Evolutionary conservation across 1,140 invertebrate genomes (phyloP), one percentile per base, ranked within the genome.

Genomic region (Drosophila repletoides): DNA sequence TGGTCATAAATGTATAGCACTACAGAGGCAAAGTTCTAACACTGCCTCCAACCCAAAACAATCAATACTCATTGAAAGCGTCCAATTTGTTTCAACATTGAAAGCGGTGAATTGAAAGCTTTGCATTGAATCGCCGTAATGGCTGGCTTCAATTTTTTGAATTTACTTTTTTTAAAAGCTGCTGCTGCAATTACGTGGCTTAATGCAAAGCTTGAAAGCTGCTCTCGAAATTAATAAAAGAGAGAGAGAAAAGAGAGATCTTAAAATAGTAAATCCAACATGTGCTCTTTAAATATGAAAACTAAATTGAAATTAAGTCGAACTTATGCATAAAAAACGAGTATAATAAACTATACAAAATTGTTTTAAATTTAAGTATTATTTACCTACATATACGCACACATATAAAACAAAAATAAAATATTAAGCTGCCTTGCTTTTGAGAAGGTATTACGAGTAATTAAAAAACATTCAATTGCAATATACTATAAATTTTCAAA

Each of bases 51-150:
- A 31, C 26, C 21, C 19, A 22, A 17, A 31, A 46, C 19, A 46
- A 41, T n/a, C 26, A 55, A 81, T 72, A 88, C 72, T 67, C 61
- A 66, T 64, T 63, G 21, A 60, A 52, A 43, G 53, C 56, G 60
- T 55, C 68, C 15, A 49, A 58, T 38, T 15, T 19, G 10, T 51
- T 38, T 51, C 21, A 52, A 52, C 52, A 65, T 68, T 61, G 21
- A 60, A 48, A 31, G 58, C 56, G 56, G 55, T 36, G 29, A 34
- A 12, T 36, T 28, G 26, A 67, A 68, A 84, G 87, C 87, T 75
- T 87, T 87, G 79, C 83, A 88, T 89, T 89, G 87, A 89, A 83
- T 74, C 60, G 59, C 69, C 66, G 87, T 88, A 89, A 89, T 88
- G 53, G 46, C 46, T 28, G 60, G 48, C 29, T 29, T 51, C 21